A percentile compares a stretch with the other conserved stretches of the same genome.
These are phyloP conservation scores for Acleris emargana DNA, from an alignment of 2,888 invertebrate genomes.

Conservation along the genomic window DNA sequence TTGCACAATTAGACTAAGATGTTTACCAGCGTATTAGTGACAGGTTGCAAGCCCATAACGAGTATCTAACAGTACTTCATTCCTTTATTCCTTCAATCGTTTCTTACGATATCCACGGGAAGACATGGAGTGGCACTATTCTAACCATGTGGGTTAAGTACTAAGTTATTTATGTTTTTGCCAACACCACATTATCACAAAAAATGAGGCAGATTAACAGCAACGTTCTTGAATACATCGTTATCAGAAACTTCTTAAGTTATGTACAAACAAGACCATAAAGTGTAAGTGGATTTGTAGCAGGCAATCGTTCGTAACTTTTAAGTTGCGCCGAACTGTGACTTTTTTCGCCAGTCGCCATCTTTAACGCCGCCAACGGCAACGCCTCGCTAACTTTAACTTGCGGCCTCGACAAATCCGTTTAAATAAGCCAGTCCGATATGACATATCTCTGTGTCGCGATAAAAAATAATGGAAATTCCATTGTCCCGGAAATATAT, in stretches of 20 bases:
- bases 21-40: no score
- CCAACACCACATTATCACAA: background rate
- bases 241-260: constrained; percentile 18
- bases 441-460: constrained; percentile 27
- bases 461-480: constrained; percentile 48
- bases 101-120: no score
- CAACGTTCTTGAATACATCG: constrained; percentile 6
- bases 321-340: constrained; percentile 28
- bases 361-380: constrained; percentile 10
- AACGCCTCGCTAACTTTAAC: constrained; percentile 5
- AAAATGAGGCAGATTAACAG: constrained; percentile 12
- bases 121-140: no score
- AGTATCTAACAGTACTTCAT: no score
- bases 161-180: no score
- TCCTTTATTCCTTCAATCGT: no score
- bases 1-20: no score
- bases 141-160: no score
- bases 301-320: constrained; percentile 27
- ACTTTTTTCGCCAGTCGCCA: constrained; percentile 20
- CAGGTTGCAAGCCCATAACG: no score
- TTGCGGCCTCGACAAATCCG: background rate
- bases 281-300: constrained; percentile 26
- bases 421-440: constrained; percentile 23
- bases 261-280: constrained; percentile 25
- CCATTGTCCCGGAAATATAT: constrained; percentile 52